Evolutionary conservation across 2,113 vertebrate genomes (phyloP), one percentile per base, ranked within the genome.

Genomic region (Desmodus rotundus): DNA sequence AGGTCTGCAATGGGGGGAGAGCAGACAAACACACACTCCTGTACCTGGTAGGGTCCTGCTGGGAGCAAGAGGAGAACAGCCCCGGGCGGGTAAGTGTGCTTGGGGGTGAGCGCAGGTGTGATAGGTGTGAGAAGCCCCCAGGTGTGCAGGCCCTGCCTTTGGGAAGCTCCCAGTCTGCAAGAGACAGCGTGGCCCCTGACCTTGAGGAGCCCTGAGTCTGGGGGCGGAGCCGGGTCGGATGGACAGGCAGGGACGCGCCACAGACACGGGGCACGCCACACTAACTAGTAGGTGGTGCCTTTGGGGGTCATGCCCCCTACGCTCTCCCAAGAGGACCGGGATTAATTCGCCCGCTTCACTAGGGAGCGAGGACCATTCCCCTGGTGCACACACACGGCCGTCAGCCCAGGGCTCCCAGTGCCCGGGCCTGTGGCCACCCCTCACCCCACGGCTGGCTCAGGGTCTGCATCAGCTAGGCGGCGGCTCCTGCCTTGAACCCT

Each of bases 311-410:
- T 5, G 5, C 33, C 33, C 13, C 16, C 6, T 36, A 28, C 26
- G 17, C 63, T 67, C 31, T 17, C 63, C 63, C 63, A 3, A 65
- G 28, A 65, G 61, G 61, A 65, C 31, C 31, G 31, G 5, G 61
- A 7, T 65, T 33, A 33, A 33, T 12, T 0, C 5, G 11, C 13
- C 61, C 31, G 16, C 61, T 65, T 31, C 61, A 6, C 1, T 2
- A 33, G 31, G 61, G 61, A 65, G 28, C 33, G 13, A 65, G 4
- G 13, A 16, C 3, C 15, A 14, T 65, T 6, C 61, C 61, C 31
- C 1, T 1, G 28, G 13, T 33, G 61, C 13, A 28, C 58, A 11
- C 9, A 11, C 58, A 11, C 9, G 3, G 24, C 8, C 0, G 26
- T 61, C 24, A 28, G 58, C 10, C 56, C 24, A 5, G 24, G 26